Base-by-base conservation (phyloP, 1,140 invertebrate species). In the Solenopsis fugax region DNA sequence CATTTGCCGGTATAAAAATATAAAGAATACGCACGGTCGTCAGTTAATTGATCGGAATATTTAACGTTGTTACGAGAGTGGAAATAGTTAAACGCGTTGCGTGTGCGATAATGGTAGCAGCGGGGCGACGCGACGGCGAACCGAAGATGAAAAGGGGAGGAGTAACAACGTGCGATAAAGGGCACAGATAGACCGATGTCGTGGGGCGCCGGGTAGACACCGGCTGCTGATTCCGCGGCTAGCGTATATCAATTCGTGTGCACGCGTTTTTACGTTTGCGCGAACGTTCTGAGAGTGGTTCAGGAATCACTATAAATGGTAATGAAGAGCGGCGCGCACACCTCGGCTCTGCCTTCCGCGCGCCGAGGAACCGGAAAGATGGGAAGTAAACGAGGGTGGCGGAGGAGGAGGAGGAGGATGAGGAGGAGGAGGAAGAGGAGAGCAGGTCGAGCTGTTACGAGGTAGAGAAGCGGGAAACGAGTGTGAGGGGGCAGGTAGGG, bases 221-320 rank as follows among this genome's bases (percentile, higher is more conserved):
- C 71, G 60, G 88, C 69, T 84, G 54, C 60, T 75, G 80, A 85
- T 86, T 85, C 56, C 82, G 60, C 81, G 58, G 58, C 82, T 76
- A 73, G 48, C 71, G 81, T 89, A 82, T 85, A 86, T 72, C 62
- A 71, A 48, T 82, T 67, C 62, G 75, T 77, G 90, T 86, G 87
- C 82, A 73, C 73, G 78, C 86, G 81, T 88, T 90, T 90, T 90
- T 90, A 82, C 87, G 87, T 91, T 87, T 76, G 87, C 85, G 88
- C 58, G 88, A 89, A 90, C 89, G 90, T 72, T 87, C 67, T 88
- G 73, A 82, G 88, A 89, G 91, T 91, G 87, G 85, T 93, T 93
- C 92, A 92, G 89, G 92, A 94, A 94, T 95, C 94, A 94, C 94
- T 94, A 94, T 95, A 95, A 94, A 95, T 95, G 94, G 92, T 94